Evolutionary conservation across 2,888 invertebrate genomes (phyloP).

Genomic region (Magallana nippona): DNA sequence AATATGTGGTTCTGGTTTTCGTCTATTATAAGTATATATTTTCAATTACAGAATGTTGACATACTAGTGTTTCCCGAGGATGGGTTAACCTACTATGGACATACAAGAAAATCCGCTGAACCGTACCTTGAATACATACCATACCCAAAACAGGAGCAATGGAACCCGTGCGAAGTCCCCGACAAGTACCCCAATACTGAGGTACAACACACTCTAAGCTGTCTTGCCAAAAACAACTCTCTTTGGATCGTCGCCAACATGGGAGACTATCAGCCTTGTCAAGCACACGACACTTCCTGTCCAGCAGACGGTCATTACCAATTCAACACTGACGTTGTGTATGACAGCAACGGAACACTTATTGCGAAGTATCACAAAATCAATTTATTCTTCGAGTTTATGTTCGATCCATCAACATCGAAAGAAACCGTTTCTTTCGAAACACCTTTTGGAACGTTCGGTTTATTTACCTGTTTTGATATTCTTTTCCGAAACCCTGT

Average conservation of each 20-base stretch:
- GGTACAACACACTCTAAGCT: slow-evolving; percentile 79
- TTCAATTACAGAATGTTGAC: slow-evolving; percentile 85
- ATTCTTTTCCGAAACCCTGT: slow-evolving; percentile 88
- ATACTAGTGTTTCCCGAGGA: slow-evolving; percentile 90
- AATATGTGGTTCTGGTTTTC: no score
- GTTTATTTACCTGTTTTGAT: slow-evolving; percentile 91
- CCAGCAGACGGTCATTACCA: slow-evolving; percentile 68
- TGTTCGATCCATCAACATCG: slow-evolving; percentile 78
- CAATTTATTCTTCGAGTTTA: slow-evolving; percentile 81
- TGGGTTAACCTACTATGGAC: slow-evolving; percentile 79
- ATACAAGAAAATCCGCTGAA: slow-evolving; percentile 56
- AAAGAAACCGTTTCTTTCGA: slow-evolving; percentile 67
- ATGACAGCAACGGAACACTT: slow-evolving; percentile 86
- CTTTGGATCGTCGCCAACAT: slow-evolving; percentile 88
- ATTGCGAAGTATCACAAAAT: slow-evolving; percentile 85
- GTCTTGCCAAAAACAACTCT: slow-evolving; percentile 82
- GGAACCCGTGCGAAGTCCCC: slow-evolving; percentile 68
- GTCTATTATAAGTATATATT: no score
- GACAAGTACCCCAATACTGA: slow-evolving; percentile 48
- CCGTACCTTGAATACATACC: slow-evolving; percentile 67
- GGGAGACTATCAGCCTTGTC: slow-evolving; percentile 84
- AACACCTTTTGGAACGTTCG: slow-evolving; percentile 79
- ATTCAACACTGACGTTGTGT: slow-evolving; percentile 90
- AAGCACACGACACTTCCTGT: slow-evolving; percentile 58
- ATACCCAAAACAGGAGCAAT: slow-evolving; percentile 81